Evolutionary conservation across 2,797 vertebrate genomes (phyloP), one percentile per base, ranked within the genome.

Genomic region (Pangasius macronema): DNA sequence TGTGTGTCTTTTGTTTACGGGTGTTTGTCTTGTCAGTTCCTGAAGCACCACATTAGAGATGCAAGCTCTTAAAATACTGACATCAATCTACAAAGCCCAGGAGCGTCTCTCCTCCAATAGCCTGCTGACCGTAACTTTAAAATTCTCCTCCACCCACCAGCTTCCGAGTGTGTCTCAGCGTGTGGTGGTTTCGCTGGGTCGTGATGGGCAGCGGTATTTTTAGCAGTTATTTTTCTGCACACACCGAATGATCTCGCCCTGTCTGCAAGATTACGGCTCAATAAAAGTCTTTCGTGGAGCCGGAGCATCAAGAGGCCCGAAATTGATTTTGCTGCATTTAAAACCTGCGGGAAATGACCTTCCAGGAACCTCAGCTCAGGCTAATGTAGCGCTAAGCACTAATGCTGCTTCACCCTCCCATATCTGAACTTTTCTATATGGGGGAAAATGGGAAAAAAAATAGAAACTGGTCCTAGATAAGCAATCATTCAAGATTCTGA

Each of bases 261-360:
- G 70, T 79, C 80, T 76, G 49, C 24, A 46, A 83, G 42, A 63
- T 82, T 72, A 82, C 72, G 63, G 81, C 63, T 88, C 72, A 79
- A 79, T 86, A 84, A 49, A 36, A 53, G 70, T 73, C 86, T 83
- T 82, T 88, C 51, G n/a, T 70, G 84, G 46, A 83, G 79, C 57
- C 55, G 30, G 81, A 73, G 76, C 51, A 83, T 87, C 63, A 59
- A 33, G 86, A 86, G 30, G 84, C 36, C 11, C 36, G 57, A 46
- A 55, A 89, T 89, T 85, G 87, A 90, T 91, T 89, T 89, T n/a
- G 75, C 24, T 79, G 42, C 72, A 86, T 85, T 89, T 85, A 82
- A 88, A 89, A 77, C 85, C 85, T 77, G 81, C 36, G 46, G 72
- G 49, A 67, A 79, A 85, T 59, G 84, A 77, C 79, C 84, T 86